A percentile compares a stretch with the other conserved stretches of the same genome.
phyloP scores from a whole-genome alignment of 2,888 invertebrate species.

The Meandrusa payeni region DNA sequence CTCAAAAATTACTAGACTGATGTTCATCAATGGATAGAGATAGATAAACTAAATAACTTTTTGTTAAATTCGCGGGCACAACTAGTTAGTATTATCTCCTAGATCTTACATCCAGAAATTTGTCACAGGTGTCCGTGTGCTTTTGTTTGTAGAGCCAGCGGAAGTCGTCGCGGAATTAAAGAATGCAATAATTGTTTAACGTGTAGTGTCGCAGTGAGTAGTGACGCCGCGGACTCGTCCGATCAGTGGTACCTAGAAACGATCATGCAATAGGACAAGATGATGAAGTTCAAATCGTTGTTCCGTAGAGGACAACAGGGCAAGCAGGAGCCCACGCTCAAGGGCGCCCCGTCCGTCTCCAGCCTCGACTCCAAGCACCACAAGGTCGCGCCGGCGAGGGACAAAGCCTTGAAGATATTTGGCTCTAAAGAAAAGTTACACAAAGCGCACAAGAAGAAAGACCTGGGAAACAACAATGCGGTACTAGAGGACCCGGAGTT shows the following conservation, averaged over 20 bases:
- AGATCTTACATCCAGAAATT: too few species aligned
- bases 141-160: too few species aligned
- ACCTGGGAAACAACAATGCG: conserved; percentile 73
- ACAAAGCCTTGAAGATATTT: conserved; percentile 73
- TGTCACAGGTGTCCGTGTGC: too few species aligned
- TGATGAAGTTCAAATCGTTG: conserved; percentile 95
- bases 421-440: conserved; percentile 78
- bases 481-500: conserved; percentile 73
- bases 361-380: conserved; percentile 83
- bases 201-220: too few species aligned
- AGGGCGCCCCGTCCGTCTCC: conserved; percentile 83
- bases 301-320: conserved; percentile 92
- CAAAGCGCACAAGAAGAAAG: conserved; percentile 69
- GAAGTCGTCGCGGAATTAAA: too few species aligned
- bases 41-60: too few species aligned
- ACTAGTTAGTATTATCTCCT: too few species aligned
- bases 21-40: too few species aligned
- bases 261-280: conserved; percentile 75
- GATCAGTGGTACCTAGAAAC: conserved; percentile 71
- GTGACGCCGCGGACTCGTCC: conserved; percentile 31
- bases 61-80: too few species aligned
- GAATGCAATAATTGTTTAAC: too few species aligned
- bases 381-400: conserved; percentile 72
- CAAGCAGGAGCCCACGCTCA: conserved; percentile 76
- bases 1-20: too few species aligned